Evolutionary conservation across 2,888 invertebrate genomes (phyloP), one percentile per base, ranked within the genome.

Genomic region (Loripinus fragilis): DNA sequence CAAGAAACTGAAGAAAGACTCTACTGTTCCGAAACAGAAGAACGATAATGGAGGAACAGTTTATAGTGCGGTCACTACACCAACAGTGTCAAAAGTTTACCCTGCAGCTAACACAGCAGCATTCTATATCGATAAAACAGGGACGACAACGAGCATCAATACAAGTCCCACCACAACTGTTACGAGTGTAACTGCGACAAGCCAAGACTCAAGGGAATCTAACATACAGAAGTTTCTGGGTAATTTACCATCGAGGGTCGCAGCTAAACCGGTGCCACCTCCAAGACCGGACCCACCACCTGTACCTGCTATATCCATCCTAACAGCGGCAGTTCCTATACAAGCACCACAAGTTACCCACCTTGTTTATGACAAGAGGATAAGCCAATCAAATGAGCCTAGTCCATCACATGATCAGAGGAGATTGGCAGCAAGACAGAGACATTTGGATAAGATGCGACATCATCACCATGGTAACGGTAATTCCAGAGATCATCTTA

Each of bases 91-190:
- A 48, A 15, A 7, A 48, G 45, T 50, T 10, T 23, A 69, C 17
- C 23, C 55, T 3, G 50, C 5, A 50, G 20, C 38, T 41, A 42
- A 71, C 25, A 41, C 42, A 48, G 82, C 76, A 60, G 68, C 52
- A 52, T 83, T 76, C 68, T 83, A 77, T 42, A 78, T 83, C 33
- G 83, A 83, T 41, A 80, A 78, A 76, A 78, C 80, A 41, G 83
- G 83, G 10, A 71, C 71, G 33, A 66, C 33, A 70, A 71, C 33
- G 28, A 33, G 65, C n/a, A 48, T 41, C 15, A 25, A 23, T 45
- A 67, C 41, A 3, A 17, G 23, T 2, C 25, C 67, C 7, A 45
- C 41, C 28, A 41, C 41, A n/a, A 41, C 41, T 41, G 41, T 67
- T 25, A 45, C 67, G 1, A 67, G 38, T 67, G 28, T 28, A 3